phyloP scores from a whole-genome alignment of 2,888 invertebrate species.

The Eulithis prunata region DNA sequence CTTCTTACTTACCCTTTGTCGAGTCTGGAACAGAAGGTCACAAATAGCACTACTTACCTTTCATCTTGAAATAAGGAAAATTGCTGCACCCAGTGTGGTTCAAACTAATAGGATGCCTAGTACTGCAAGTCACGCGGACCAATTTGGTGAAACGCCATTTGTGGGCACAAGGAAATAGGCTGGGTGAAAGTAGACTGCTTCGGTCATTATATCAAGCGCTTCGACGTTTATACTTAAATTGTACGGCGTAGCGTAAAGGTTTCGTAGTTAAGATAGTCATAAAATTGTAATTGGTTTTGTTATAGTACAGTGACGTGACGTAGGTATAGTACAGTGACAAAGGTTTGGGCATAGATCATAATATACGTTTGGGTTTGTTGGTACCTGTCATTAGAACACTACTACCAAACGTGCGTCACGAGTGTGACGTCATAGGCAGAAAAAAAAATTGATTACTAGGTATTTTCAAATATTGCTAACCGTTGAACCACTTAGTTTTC shows the following conservation, averaged over 20 bases:
- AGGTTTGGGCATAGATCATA: not conserved
- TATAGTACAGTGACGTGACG: not conserved
- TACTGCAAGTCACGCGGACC: constrained; percentile 74
- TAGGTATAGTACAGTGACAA: not conserved
- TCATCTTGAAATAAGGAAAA: too few relatives aligned
- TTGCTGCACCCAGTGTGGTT: constrained; percentile 43
- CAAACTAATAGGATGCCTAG: constrained; percentile 50
- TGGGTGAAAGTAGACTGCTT: constrained; percentile 52
- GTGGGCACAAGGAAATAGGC: constrained; percentile 64
- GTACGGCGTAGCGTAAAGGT: constrained; percentile 33
- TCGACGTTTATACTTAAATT: constrained; percentile 40
- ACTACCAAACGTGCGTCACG: too few relatives aligned
- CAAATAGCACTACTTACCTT: too few relatives aligned
- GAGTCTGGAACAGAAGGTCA: too few relatives aligned
- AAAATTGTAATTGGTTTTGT: constrained; percentile 3
- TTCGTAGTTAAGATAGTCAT: constrained; percentile 23
- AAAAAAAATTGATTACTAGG: too few relatives aligned
- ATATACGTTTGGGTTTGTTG: not conserved
- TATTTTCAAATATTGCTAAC: not conserved
- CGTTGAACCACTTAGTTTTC: not conserved
- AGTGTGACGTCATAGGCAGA: too few relatives aligned
- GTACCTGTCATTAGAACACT: not conserved
- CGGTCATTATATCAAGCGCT: constrained; percentile 54
- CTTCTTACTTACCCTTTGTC: too few relatives aligned
- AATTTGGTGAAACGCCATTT: constrained; percentile 70